phyloP scores from a whole-genome alignment of 2,113 vertebrate genomes.

The Atlantisia rogersi region DNA sequence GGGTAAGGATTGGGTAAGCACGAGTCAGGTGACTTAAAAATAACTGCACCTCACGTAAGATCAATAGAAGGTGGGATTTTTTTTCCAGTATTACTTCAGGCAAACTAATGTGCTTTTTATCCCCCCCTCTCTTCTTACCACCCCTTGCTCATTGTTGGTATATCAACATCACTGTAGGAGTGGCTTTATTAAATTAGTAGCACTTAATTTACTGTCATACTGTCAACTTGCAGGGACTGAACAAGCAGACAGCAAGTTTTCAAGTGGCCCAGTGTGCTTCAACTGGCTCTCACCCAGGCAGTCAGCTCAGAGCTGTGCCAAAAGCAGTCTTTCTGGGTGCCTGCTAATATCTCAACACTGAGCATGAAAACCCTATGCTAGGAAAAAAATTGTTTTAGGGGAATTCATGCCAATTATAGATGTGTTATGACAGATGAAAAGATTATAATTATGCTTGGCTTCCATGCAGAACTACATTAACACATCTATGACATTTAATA shows the following conservation, averaged over 20 bases:
- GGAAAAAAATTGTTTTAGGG: conserved; percentile 44
- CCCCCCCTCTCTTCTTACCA: background rate
- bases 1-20: conserved; percentile 79
- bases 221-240: conserved; percentile 35
- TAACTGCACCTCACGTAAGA: conserved; percentile 77
- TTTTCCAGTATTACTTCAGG: conserved; percentile 47
- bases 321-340: conserved; percentile 37
- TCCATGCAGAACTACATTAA: conserved; percentile 64
- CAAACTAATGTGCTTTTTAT: conserved; percentile 27
- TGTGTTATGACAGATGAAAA: conserved; percentile 74
- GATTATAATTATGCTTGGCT: conserved; percentile 70
- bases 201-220: conserved; percentile 71
- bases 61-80: conserved; percentile 52
- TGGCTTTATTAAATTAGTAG: conserved; percentile 74
- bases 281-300: background rate
- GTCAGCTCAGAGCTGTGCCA: conserved; percentile 16
- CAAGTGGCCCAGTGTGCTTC: conserved; percentile 12
- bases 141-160: background rate
- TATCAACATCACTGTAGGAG: conserved; percentile 37
- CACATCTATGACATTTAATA: conserved; percentile 65
- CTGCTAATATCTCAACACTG: conserved; percentile 7
- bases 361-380: conserved; percentile 21
- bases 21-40: conserved; percentile 84
- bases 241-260: conserved; percentile 46
- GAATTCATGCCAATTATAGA: conserved; percentile 71